Evolutionary conservation across 1,140 invertebrate genomes (phyloP), one percentile per base, ranked within the genome.

Genomic region (Pachyrhynchus sulphureomaculatus): DNA sequence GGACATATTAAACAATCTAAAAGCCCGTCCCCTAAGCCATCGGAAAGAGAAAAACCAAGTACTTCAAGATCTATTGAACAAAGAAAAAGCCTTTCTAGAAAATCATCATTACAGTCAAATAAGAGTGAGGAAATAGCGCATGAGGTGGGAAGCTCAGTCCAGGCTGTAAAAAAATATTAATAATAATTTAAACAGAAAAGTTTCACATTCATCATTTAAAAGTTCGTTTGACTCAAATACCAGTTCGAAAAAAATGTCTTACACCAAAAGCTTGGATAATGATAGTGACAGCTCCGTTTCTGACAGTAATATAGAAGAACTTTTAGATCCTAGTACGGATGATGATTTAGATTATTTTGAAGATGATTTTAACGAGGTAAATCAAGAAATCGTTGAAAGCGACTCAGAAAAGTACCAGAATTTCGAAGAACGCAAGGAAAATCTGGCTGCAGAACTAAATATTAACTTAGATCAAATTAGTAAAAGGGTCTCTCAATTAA

Each of bases 241-340:
- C 9, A 75, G 73, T 58, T 75, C 73, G n/a, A 73, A 71, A 57
- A 72, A 76, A 44, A 61, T 66, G 39, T 76, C 75, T 8, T 76
- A 76, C 51, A 76, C 75, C 0, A 76, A 75, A 67, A 74, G 72
- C 5, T 42, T 76, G 4, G 79, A 79, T 54, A 78, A 80, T 18
- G 79, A 80, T 17, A 79, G 79, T 12, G 77, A 78, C 39, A 78
- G 76, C 20, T 79, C 79, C 13, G 75, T 76, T 13, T 75, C 74
- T 37, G 75, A 77, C 21, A 76, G 75, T 60, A 75, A 76, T 52
- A 59, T 75, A 32, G 77, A 78, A 61, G 75, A 78, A 64, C 54
- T 76, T 10, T 56, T 76, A 8, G 72, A 72, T 36, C 62, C 61
- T n/a, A 71, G 64, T 33, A 64, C 64, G 33, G 71, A 76, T 10